These are phyloP conservation scores for Ochropacha duplaris DNA, from an alignment of 2,888 invertebrate genomes.

Conservation along the genomic window DNA sequence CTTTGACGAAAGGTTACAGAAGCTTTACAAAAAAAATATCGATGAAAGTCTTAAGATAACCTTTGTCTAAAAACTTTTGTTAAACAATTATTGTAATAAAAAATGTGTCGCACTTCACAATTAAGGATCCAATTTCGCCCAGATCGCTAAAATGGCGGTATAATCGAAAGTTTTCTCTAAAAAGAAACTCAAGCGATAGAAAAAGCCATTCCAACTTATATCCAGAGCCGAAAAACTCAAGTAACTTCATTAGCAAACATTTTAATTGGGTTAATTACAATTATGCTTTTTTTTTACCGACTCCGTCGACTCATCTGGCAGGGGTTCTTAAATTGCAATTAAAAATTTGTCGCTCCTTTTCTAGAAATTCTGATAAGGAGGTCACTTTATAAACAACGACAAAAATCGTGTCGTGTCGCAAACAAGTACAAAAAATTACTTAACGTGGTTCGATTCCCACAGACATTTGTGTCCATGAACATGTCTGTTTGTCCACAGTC, in stretches of 20 bases:
- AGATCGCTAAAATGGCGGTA: neutral
- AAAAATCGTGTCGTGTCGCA: neutral
- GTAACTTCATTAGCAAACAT: slow-evolving; percentile 24
- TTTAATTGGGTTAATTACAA: slow-evolving; percentile 28
- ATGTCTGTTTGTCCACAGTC: too few species aligned
- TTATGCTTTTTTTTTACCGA: slow-evolving; percentile 13
- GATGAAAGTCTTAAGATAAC: too few species aligned
- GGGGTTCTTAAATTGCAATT: slow-evolving; percentile 24
- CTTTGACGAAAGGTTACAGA: too few species aligned
- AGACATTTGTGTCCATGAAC: too few species aligned
- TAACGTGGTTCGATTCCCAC: too few species aligned
- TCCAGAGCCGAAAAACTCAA: slow-evolving; percentile 8
- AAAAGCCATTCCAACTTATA: slow-evolving; percentile 1
- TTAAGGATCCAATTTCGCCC: neutral
- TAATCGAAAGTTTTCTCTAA: neutral
- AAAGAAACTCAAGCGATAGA: neutral
- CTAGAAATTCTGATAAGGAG: slow-evolving; percentile 2
- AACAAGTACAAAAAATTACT: too few species aligned
- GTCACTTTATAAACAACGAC: neutral
- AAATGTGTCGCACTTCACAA: neutral
- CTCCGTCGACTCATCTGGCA: neutral
- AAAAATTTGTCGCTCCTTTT: slow-evolving; percentile 18
- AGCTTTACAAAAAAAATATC: too few species aligned
- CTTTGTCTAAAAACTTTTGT: too few species aligned
- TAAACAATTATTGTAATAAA: neutral